Percentiles rank a stretch among this genome's conserved stretches.
Conservation (phyloP, 2,888 invertebrate genomes). For the Helicoverpa assulta region DNA sequence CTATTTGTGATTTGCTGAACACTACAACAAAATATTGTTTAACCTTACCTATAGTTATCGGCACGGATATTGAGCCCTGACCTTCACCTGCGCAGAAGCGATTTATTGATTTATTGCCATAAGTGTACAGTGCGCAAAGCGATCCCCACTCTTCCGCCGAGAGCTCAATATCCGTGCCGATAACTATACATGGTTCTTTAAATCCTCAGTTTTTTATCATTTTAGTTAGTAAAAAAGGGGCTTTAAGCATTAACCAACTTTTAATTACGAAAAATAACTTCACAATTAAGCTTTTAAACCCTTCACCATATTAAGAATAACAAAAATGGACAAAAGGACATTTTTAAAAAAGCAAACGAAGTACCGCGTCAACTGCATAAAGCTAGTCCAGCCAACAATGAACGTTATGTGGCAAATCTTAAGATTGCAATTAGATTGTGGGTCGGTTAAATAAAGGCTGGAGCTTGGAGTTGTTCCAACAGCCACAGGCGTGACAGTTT, state of each 20-base stretch:
- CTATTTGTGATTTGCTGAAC: too few relatives aligned
- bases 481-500: slow-evolving; percentile 72
- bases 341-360: slow-evolving; percentile 45
- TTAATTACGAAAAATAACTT: slow-evolving; percentile 29
- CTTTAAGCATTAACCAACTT: slow-evolving; percentile 5
- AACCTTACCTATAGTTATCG: too few relatives aligned
- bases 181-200: too few relatives aligned
- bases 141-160: too few relatives aligned
- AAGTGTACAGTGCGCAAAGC: too few relatives aligned
- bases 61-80: too few relatives aligned
- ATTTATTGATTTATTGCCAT: too few relatives aligned
- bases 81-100: too few relatives aligned
- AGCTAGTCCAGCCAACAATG: slow-evolving; percentile 25
- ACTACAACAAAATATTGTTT: too few relatives aligned
- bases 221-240: too few relatives aligned
- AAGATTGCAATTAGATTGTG: slow-evolving; percentile 49
- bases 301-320: slow-evolving; percentile 40
- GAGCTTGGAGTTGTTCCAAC: slow-evolving; percentile 64
- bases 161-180: too few relatives aligned
- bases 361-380: slow-evolving; percentile 46
- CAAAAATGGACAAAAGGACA: slow-evolving; percentile 56
- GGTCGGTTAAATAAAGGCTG: slow-evolving; percentile 43
- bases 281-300: slow-evolving; percentile 37
- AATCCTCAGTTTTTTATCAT: too few relatives aligned
- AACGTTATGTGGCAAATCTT: slow-evolving; percentile 30